A percentile compares a stretch with the other conserved stretches of the same genome.
phyloP scores from a whole-genome alignment of 2,888 invertebrate genomes.

The Nemapogon koenigi region DNA sequence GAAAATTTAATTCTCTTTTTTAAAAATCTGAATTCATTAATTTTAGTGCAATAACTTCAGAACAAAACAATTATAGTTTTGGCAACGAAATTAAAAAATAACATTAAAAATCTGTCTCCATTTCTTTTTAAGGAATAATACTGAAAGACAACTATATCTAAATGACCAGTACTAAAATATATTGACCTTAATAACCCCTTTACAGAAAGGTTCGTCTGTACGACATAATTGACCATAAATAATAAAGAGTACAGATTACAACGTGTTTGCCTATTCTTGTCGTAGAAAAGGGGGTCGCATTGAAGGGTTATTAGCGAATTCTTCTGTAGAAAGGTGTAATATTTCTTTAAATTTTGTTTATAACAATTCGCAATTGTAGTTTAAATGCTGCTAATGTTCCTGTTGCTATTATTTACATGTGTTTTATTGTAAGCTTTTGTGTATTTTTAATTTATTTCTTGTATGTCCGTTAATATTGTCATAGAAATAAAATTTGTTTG shows the following conservation, averaged over 20 bases:
- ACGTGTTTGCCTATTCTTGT: constrained; percentile 34
- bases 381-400: constrained; percentile 4
- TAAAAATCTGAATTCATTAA: no score
- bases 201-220: constrained; percentile 32
- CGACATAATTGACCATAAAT: constrained; percentile 62
- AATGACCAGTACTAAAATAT: constrained; percentile 27
- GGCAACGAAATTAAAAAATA: no score
- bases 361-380: constrained; percentile 7
- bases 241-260: constrained; percentile 37
- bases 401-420: constrained; percentile 2
- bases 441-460: neutral
- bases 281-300: constrained; percentile 23
- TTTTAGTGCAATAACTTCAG: no score
- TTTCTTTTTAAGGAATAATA: constrained; percentile 11
- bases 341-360: constrained; percentile 6
- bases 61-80: no score
- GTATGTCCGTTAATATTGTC: neutral
- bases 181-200: constrained; percentile 35
- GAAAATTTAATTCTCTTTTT: neutral
- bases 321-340: constrained; percentile 4
- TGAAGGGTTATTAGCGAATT: constrained; percentile 6
- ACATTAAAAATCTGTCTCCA: no score
- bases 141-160: constrained; percentile 40
- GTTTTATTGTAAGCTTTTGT: neutral
- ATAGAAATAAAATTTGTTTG: neutral